phyloP scores from a whole-genome alignment of 2,797 vertebrate species.

The Mallotus villosus region DNA sequence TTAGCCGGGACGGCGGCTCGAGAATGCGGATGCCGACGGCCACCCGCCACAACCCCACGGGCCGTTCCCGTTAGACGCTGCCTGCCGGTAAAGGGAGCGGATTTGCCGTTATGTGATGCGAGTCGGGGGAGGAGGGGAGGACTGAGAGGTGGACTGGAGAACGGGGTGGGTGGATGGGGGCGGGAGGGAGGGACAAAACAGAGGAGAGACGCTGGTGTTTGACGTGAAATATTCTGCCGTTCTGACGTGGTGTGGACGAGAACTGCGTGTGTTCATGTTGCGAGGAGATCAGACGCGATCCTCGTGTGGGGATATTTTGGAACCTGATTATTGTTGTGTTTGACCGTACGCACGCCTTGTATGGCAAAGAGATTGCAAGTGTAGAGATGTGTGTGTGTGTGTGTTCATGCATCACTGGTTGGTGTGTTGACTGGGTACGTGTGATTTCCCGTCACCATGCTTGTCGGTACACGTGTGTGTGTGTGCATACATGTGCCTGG shows the following conservation, averaged over 20 bases:
- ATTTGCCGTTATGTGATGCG: neutral
- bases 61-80: constrained; percentile 47
- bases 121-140: neutral
- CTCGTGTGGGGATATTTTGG: no score
- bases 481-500: constrained; percentile 55
- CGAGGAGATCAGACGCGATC: no score
- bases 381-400: constrained; percentile 3
- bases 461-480: constrained; percentile 54
- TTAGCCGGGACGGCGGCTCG: neutral
- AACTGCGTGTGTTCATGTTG: neutral
- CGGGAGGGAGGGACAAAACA: constrained; percentile 8
- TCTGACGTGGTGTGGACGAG: constrained; percentile 3
- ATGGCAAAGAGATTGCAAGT: constrained; percentile 2
- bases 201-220: constrained; percentile 9
- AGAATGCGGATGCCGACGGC: constrained; percentile 57
- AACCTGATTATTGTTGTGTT: neutral
- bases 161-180: constrained; percentile 20
- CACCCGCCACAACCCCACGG: constrained; percentile 45
- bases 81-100: constrained; percentile 50
- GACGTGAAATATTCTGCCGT: constrained; percentile 8
- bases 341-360: constrained; percentile 3
- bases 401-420: constrained; percentile 23
- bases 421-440: constrained; percentile 38
- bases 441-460: constrained; percentile 45
- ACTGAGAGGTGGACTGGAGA: neutral